These are phyloP conservation scores for Trichonephila clavata DNA, from an alignment of 1,140 invertebrate species.

Conservation along the genomic window DNA sequence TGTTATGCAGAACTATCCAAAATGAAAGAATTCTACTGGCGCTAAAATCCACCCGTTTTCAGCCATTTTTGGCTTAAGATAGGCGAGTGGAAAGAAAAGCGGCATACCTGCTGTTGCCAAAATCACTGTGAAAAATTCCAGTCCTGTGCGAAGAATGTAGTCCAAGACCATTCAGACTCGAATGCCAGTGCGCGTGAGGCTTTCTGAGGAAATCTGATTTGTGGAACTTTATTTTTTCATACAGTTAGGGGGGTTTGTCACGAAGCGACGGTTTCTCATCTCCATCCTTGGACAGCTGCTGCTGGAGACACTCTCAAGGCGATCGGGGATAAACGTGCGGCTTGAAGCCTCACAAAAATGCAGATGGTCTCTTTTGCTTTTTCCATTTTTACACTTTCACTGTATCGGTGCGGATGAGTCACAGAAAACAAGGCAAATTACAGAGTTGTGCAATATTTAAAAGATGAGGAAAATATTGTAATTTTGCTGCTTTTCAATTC, in stretches of 20 bases:
- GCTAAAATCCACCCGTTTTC: no score
- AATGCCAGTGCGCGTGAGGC: background rate
- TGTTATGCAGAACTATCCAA: no score
- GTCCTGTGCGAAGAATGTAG: background rate
- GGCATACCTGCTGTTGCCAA: background rate
- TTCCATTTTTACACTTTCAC: no score
- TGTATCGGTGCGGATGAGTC: background rate
- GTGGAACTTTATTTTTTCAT: background rate
- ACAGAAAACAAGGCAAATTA: background rate
- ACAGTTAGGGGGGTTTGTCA: background rate
- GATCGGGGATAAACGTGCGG: background rate
- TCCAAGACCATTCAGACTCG: background rate
- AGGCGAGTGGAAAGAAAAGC: background rate
- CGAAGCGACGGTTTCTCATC: background rate
- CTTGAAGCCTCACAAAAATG: no score
- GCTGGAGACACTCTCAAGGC: background rate
- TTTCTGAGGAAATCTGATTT: background rate
- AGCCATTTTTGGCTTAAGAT: no score
- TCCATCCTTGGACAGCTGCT: conserved; percentile 9
- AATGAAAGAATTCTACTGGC: no score
- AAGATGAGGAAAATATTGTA: background rate
- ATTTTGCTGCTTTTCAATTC: background rate
- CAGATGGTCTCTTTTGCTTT: no score
- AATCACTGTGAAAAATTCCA: background rate
- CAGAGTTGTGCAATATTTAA: background rate